Evolutionary conservation across 2,797 vertebrate species (phyloP).

Genomic region (Arnoldichthys spilopterus): DNA sequence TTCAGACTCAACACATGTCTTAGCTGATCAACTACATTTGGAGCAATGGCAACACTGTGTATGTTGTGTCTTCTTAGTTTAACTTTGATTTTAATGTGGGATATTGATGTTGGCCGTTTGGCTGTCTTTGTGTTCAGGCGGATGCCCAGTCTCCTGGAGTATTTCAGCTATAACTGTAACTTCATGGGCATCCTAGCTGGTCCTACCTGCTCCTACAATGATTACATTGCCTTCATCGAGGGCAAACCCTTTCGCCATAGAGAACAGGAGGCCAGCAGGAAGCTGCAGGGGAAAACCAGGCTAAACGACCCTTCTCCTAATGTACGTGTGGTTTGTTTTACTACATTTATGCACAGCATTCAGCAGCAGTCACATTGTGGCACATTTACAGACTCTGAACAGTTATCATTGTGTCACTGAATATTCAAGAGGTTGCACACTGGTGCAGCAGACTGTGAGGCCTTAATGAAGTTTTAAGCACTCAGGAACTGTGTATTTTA

Average conservation of each 20-base stretch:
- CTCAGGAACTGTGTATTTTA: not conserved
- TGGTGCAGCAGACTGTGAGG: not conserved
- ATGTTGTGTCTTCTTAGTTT: not conserved
- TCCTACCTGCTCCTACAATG: conserved; percentile 93
- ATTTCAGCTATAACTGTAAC: conserved; percentile 96
- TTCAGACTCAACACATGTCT: too few relatives aligned
- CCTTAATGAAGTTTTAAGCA: conserved; percentile 23
- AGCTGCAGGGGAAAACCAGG: conserved; percentile 75
- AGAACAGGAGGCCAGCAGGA: conserved; percentile 76
- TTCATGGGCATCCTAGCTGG: conserved; percentile 96
- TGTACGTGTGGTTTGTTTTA: conserved; percentile 64
- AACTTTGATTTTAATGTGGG: not conserved
- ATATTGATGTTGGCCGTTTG: not conserved
- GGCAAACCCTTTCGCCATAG: conserved; percentile 82
- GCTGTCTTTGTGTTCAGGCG: conserved; percentile 76
- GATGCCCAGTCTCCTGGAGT: conserved; percentile 93
- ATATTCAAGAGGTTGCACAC: conserved; percentile 10
- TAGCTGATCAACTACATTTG: too few relatives aligned
- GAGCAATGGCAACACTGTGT: too few relatives aligned
- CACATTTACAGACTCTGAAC: not conserved
- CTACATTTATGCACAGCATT: conserved; percentile 9
- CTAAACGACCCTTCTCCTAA: conserved; percentile 88
- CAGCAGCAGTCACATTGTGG: not conserved
- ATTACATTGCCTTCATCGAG: conserved; percentile 95
- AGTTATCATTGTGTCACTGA: conserved; percentile 1